Percentiles rank a stretch among this genome's conserved stretches.
These are phyloP conservation scores for Ormyrus nitidulus DNA, from an alignment of 2,888 invertebrate genomes.

Conservation along the genomic window DNA sequence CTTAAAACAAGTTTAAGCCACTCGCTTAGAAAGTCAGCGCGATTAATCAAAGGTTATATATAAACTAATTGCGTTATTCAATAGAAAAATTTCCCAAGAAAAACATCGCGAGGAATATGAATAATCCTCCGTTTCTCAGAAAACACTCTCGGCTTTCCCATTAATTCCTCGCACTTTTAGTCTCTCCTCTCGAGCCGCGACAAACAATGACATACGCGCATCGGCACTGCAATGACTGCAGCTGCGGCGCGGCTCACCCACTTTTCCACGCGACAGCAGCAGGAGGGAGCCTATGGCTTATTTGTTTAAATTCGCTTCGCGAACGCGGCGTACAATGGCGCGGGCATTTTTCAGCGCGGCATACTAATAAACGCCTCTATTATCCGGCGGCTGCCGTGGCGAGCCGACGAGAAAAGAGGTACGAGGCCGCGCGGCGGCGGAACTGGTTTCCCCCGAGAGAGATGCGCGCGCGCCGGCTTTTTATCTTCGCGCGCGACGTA, in stretches of 20 bases:
- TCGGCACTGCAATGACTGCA: conserved; percentile 7
- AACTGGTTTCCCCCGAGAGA: conserved; percentile 42
- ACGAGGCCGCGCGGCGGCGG: conserved; percentile 33
- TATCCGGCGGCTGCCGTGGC: conserved; percentile 9
- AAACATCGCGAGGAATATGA: too few relatives aligned
- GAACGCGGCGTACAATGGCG: background rate
- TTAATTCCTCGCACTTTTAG: too few relatives aligned
- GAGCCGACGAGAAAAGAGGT: conserved; percentile 24
- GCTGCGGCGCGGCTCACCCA: conserved; percentile 35
- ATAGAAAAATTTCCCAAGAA: too few relatives aligned
- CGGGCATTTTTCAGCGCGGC: conserved; percentile 19
- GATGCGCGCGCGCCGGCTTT: conserved; percentile 28
- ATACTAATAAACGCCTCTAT: conserved; percentile 42
- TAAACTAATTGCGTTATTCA: too few relatives aligned
- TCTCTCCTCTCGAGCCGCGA: background rate
- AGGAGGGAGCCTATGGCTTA: background rate
- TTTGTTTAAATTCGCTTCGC: conserved; percentile 1
- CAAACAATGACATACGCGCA: conserved; percentile 26
- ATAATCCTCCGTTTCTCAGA: too few relatives aligned
- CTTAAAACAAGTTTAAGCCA: too few relatives aligned
- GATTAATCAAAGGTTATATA: background rate
- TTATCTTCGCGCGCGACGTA: conserved; percentile 16
- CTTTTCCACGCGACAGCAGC: conserved; percentile 1
- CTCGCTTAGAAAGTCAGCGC: background rate
- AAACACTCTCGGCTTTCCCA: too few relatives aligned